Percentiles rank a stretch among this genome's conserved stretches.
Evolutionary conservation across 2,888 invertebrate species (phyloP).

Genomic region (Sesia bembeciformis): DNA sequence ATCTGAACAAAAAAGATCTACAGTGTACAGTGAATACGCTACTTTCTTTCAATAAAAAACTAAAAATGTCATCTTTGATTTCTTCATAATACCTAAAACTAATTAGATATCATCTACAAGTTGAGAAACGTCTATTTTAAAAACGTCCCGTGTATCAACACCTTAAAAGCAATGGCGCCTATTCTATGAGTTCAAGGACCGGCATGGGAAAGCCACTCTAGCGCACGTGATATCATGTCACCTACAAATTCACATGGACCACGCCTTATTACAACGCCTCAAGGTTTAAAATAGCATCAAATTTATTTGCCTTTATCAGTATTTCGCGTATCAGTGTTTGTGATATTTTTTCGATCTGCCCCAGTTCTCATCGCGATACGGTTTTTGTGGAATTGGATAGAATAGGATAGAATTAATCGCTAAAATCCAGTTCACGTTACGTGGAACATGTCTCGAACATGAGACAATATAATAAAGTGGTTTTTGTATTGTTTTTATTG

Average conservation of each 20-base stretch:
- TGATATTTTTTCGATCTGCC: conserved; percentile 2
- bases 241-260: background rate
- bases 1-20: too few relatives aligned
- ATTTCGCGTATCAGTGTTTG: conserved; percentile 12
- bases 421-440: too few relatives aligned
- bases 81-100: too few relatives aligned
- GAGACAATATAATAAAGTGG: too few relatives aligned
- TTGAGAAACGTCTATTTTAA: too few relatives aligned
- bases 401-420: background rate
- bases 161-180: conserved; percentile 1
- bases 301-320: background rate
- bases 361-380: conserved; percentile 5
- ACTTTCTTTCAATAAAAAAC: too few relatives aligned
- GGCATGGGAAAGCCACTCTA: conserved; percentile 19
- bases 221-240: conserved; percentile 13
- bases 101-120: too few relatives aligned
- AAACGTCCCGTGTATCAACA: background rate
- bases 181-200: conserved; percentile 16
- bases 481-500: too few relatives aligned
- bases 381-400: conserved; percentile 1
- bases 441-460: too few relatives aligned
- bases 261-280: background rate
- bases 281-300: background rate
- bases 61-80: too few relatives aligned
- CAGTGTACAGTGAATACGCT: too few relatives aligned